Conservation (phyloP, 2,888 invertebrate species). For the Hydroisotoma schaefferi region DNA sequence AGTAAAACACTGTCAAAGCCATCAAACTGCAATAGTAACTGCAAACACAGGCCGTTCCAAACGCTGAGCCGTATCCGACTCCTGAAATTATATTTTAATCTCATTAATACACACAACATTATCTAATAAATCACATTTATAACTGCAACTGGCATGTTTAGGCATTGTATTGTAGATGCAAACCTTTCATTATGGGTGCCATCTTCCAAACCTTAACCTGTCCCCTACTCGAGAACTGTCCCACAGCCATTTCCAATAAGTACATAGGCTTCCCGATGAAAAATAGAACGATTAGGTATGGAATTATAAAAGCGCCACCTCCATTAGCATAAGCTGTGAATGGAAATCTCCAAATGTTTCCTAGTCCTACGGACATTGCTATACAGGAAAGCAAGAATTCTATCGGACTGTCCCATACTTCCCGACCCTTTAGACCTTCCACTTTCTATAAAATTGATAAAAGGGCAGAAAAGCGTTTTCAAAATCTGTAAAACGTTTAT, state of each 20-base stretch:
- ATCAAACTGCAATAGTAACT: conserved; percentile 61
- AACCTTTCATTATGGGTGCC: conserved; percentile 74
- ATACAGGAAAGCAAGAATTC: conserved; percentile 10
- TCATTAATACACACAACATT: not conserved
- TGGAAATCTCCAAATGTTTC: conserved; percentile 26
- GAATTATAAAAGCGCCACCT: conserved; percentile 63
- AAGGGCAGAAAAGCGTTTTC: not conserved
- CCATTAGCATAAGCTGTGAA: conserved; percentile 28
- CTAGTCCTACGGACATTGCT: conserved; percentile 33
- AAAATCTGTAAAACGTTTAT: not conserved
- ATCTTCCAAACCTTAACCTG: conserved; percentile 70
- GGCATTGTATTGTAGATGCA: not conserved
- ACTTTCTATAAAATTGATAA: conserved; percentile 12
- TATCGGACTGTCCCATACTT: conserved; percentile 32
- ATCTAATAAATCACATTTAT: not conserved
- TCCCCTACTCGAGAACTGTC: conserved; percentile 78
- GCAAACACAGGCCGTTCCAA: conserved; percentile 59
- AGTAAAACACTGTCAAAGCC: conserved; percentile 57
- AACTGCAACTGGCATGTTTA: not conserved
- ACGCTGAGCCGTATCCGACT: conserved; percentile 56
- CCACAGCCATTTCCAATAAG: conserved; percentile 75
- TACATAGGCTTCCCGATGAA: conserved; percentile 74
- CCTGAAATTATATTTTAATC: conserved; percentile 43
- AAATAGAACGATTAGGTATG: conserved; percentile 59
- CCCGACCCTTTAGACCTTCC: conserved; percentile 20